Base-by-base conservation (phyloP, 2,113 vertebrate genomes). In the Tricholaema leucomelas region DNA sequence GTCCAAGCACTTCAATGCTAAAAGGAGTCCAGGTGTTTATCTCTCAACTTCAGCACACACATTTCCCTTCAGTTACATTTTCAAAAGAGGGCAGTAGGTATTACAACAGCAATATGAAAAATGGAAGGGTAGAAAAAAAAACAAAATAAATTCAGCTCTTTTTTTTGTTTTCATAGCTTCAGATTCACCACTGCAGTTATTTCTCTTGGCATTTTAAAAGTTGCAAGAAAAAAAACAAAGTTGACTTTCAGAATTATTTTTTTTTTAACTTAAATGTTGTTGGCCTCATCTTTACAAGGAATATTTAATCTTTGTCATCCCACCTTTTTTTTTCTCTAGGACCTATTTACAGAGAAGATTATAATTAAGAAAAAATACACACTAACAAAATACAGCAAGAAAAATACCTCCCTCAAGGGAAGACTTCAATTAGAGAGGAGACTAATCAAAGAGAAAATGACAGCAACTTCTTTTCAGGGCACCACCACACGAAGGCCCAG, bases 141-240 rank as follows among this genome's bases (percentile, higher is more conserved):
- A 24, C 12, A 50, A 50, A 50, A 50, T 24, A 24, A 48, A 46
- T 60, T 87, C 67, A 71, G 38, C 36, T 74, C 52, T 83, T 64
- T 24, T 94, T 93, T 88, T 93, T n/a, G n/a, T n/a, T n/a, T 93
- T 89, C 92, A 89, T 80, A 48, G 69, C 42, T 92, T 95, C 87
- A 82, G 23, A 50, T 82, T 61, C 64, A 83, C 56, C 71, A 79
- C 36, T 92, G 60, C 0, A 9, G 87, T 91, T 79, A 93, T 63
- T 89, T 64, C 78, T 87, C 60, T 91, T 93, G 81, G 87, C 83
- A 81, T 72, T 92, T 94, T 64, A 63, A 88, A 93, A 75, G 31
- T 60, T 88, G 46, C 25, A 91, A 85, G 65, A 85, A 86, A 74
- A 76, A 30, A 66, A 94, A 63, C 18, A 72, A 72, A 31, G 25